Evolutionary conservation across 2,797 vertebrate species (phyloP).

Genomic region (Buceros bicornis): DNA sequence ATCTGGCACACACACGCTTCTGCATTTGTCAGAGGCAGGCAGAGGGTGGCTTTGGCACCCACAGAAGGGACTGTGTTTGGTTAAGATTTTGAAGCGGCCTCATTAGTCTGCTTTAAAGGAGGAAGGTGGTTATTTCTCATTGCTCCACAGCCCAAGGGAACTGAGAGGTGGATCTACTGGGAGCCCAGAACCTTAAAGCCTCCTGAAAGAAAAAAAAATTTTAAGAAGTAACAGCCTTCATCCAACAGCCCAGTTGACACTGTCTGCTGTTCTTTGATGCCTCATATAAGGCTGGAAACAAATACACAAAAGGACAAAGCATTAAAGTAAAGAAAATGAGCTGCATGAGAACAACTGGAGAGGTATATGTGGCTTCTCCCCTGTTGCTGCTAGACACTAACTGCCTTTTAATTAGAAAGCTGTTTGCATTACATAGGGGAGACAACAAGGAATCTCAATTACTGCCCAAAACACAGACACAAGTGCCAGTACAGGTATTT

Average conservation of each 20-base stretch:
- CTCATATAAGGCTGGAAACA: constrained; percentile 20
- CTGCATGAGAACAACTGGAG: constrained; percentile 38
- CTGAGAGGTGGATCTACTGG: rapidly evolving
- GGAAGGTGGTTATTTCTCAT: background rate
- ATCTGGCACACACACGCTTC: rapidly evolving
- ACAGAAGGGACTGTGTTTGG: background rate
- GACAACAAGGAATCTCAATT: constrained; percentile 24
- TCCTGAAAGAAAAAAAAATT: background rate
- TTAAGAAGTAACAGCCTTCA: background rate
- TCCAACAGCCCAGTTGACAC: constrained; percentile 15
- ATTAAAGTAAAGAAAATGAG: constrained; percentile 58
- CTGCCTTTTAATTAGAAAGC: constrained; percentile 57
- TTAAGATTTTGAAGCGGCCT: constrained; percentile 36
- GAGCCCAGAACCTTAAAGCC: constrained; percentile 10
- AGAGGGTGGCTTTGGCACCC: constrained; percentile 2
- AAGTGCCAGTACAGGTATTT: background rate
- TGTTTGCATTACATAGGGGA: background rate
- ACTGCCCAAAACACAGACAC: background rate
- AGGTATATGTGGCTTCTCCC: constrained; percentile 24
- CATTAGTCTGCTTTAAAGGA: background rate
- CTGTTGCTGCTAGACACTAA: constrained; percentile 45
- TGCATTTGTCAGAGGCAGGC: background rate
- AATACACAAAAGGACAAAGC: constrained; percentile 39
- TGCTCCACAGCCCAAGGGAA: background rate
- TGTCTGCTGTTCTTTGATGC: constrained; percentile 23